These are phyloP conservation scores for Pagrus major DNA, from an alignment of 2,113 vertebrate species.

Conservation along the genomic window DNA sequence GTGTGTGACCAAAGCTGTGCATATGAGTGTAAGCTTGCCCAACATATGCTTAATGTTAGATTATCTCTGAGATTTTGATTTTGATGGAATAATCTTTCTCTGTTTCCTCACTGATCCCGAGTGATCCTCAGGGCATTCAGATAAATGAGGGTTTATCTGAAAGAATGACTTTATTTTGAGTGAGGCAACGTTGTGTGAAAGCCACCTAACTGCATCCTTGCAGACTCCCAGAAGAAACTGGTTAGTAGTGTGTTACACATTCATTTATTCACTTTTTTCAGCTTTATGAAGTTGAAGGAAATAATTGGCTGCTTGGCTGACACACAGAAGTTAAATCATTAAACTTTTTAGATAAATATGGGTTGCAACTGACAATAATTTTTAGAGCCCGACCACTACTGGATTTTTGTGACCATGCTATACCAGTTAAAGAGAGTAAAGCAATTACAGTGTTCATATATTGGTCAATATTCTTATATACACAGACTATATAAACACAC, in stretches of 20 bases:
- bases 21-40: slow-evolving; percentile 5
- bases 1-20: slow-evolving; percentile 23
- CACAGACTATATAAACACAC: too few species aligned
- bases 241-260: background rate
- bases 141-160: background rate
- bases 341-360: too few species aligned
- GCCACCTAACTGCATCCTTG: background rate
- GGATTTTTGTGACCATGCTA: too few species aligned
- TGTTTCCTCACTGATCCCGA: background rate
- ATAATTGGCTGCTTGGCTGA: background rate
- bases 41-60: slow-evolving; percentile 17
- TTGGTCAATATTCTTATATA: too few species aligned
- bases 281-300: background rate
- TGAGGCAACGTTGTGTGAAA: background rate
- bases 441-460: too few species aligned
- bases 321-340: background rate
- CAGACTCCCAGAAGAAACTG: background rate
- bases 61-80: slow-evolving; percentile 33
- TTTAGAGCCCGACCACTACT: too few species aligned
- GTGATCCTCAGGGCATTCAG: background rate
- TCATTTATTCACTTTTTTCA: background rate
- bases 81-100: background rate
- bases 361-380: too few species aligned
- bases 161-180: background rate
- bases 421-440: too few species aligned